Evolutionary conservation across 1,140 invertebrate species (phyloP).

Genomic region (Vanessa tameamea): DNA sequence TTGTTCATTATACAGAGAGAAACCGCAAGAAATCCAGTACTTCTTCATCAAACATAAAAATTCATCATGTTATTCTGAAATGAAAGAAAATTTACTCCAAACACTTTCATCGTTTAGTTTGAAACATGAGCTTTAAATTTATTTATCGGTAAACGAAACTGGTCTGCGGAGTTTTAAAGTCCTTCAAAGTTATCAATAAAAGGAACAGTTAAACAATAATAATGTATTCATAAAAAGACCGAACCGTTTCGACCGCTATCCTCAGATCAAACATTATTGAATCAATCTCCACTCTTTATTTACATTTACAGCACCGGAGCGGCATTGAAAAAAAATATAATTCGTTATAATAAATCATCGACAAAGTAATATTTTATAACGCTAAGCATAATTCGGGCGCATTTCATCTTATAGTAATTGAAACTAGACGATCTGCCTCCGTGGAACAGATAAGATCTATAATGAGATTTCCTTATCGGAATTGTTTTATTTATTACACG

Average conservation of each 20-base stretch:
- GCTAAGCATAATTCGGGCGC: slow-evolving; percentile 40
- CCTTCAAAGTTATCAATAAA: background rate
- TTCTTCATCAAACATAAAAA: no score
- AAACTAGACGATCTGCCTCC: slow-evolving; percentile 45
- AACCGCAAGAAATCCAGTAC: no score
- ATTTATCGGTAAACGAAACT: no score
- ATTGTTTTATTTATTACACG: slow-evolving; percentile 24
- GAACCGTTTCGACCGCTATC: slow-evolving; percentile 19
- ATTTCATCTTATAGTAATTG: slow-evolving; percentile 54
- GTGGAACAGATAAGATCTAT: slow-evolving; percentile 29
- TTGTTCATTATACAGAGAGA: no score
- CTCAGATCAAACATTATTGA: slow-evolving; percentile 50
- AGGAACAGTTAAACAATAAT: background rate
- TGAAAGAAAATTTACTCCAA: no score
- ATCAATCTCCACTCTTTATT: slow-evolving; percentile 63
- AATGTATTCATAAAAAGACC: slow-evolving; percentile 9
- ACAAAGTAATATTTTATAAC: slow-evolving; percentile 58
- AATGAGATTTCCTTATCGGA: slow-evolving; percentile 21
- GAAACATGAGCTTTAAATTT: no score
- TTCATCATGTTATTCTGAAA: no score
- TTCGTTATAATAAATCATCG: slow-evolving; percentile 68
- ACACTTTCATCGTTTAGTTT: no score
- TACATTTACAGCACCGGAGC: slow-evolving; percentile 57
- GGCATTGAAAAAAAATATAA: slow-evolving; percentile 57
- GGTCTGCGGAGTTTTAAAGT: no score